These are phyloP conservation scores for Promerops cafer DNA, from an alignment of 2,113 vertebrate genomes.

Conservation along the genomic window DNA sequence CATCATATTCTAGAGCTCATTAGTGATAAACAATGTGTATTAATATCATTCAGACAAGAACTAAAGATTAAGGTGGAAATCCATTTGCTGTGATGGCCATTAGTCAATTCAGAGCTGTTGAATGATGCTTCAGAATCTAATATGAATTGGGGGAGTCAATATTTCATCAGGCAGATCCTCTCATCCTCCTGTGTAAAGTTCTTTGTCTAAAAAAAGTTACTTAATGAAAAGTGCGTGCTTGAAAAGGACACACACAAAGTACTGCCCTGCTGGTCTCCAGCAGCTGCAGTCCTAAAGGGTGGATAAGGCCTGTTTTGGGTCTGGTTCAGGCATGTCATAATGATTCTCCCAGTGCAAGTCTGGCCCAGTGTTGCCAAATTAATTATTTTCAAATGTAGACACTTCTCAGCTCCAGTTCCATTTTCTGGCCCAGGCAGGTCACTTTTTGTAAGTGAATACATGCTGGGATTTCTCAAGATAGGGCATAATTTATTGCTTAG, in stretches of 20 bases:
- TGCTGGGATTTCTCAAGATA: neutral
- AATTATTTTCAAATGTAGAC: neutral
- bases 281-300: neutral
- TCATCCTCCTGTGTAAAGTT: slow-evolving; percentile 16
- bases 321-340: neutral
- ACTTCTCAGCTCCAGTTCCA: neutral
- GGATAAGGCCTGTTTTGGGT: neutral
- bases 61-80: slow-evolving; percentile 50
- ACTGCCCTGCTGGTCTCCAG: neutral
- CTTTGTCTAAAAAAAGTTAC: slow-evolving; percentile 26
- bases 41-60: slow-evolving; percentile 53
- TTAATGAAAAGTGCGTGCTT: neutral
- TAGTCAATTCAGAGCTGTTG: slow-evolving; percentile 55
- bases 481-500: neutral
- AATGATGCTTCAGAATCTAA: slow-evolving; percentile 26
- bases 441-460: neutral
- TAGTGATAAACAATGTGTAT: slow-evolving; percentile 62
- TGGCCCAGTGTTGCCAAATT: neutral
- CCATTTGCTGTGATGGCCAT: slow-evolving; percentile 45
- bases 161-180: slow-evolving; percentile 39
- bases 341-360: neutral
- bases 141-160: slow-evolving; percentile 8
- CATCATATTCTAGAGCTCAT: slow-evolving; percentile 56
- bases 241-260: neutral
- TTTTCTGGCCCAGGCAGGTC: neutral